Evolutionary conservation across 2,888 invertebrate genomes (phyloP).

Genomic region (Dynastes hyllus): DNA sequence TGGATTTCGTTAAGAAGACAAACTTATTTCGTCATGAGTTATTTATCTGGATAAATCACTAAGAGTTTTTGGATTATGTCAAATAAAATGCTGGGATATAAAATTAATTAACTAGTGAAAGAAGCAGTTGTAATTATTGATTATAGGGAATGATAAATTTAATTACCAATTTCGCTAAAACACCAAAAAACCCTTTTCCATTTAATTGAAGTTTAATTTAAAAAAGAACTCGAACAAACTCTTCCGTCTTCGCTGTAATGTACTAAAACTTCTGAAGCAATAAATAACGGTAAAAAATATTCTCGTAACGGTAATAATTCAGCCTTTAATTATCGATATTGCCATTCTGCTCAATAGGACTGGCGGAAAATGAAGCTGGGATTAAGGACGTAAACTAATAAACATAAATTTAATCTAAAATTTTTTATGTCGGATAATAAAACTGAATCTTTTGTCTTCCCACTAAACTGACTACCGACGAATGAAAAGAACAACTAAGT

Average conservation of each 20-base stretch:
- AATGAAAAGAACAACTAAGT: conserved; percentile 13
- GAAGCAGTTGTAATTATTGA: too few species aligned
- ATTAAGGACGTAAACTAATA: conserved; percentile 49
- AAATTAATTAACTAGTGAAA: too few species aligned
- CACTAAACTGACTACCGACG: conserved; percentile 14
- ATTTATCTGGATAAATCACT: too few species aligned
- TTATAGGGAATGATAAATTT: too few species aligned
- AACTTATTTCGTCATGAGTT: too few species aligned
- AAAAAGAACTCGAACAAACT: neutral
- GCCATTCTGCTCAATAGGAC: conserved; percentile 31
- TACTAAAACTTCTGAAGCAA: conserved; percentile 28
- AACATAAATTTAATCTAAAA: conserved; percentile 47
- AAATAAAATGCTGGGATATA: too few species aligned
- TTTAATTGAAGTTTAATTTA: neutral
- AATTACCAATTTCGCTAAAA: too few species aligned
- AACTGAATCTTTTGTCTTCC: conserved; percentile 42
- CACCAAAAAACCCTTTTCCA: too few species aligned
- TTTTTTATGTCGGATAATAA: conserved; percentile 45
- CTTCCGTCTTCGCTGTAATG: conserved; percentile 2
- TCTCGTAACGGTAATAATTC: conserved; percentile 42
- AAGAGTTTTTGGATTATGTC: too few species aligned
- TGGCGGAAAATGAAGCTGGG: conserved; percentile 8
- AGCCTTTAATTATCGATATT: conserved; percentile 41
- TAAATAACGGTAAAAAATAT: conserved; percentile 43
- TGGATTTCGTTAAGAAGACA: too few species aligned